Base-by-base conservation (phyloP, 2,888 invertebrate species). In the Phyllotreta cruciferae region DNA sequence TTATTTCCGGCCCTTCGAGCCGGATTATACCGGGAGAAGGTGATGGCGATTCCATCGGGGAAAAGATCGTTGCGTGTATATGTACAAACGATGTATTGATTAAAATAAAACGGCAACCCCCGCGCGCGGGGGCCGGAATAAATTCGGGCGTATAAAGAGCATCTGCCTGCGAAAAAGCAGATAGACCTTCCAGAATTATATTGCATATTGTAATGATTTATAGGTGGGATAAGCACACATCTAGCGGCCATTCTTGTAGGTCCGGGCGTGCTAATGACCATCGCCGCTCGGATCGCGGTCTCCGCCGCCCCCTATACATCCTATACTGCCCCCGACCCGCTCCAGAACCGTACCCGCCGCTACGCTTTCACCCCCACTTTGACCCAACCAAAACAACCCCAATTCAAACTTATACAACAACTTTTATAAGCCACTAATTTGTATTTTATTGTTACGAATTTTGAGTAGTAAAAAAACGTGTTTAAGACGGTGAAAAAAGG, bases 191-290 rank as follows among this genome's bases (percentile, higher is more conserved):
- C 78, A 78, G 80, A 81, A 82, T 81, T 82, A 81, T 82, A 82
- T 82, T 82, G 81, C 82, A 81, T 81, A 82, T 81, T 81, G 80
- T 81, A 80, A 81, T 82, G 82, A 82, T 82, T 82, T 82, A 82
- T 81, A 80, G 75, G 76, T 74, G 80, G 81, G 81, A 81, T 82
- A 82, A 82, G 81, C 81, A 80, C 79, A 79, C 78, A 79, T 79
- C 78, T 77, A 78, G 78, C 79, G 79, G 79, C 79, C 80, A 80
- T 81, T 80, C 80, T 81, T 80, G 80, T 79, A 80, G 79, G 78
- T 72, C 79, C 79, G 79, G 79, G 80, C 80, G 81, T 81, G 81
- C 81, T 81, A 81, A 81, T 81, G 81, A 81, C 80, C 81, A 80
- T 77, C 75, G 78, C 75, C 78, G 79, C 78, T 77, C 75, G 80